Evolutionary conservation across 2,888 invertebrate species (phyloP), one percentile per base, ranked within the genome.

Genomic region (Galeopsomyia nigrocyanea): DNA sequence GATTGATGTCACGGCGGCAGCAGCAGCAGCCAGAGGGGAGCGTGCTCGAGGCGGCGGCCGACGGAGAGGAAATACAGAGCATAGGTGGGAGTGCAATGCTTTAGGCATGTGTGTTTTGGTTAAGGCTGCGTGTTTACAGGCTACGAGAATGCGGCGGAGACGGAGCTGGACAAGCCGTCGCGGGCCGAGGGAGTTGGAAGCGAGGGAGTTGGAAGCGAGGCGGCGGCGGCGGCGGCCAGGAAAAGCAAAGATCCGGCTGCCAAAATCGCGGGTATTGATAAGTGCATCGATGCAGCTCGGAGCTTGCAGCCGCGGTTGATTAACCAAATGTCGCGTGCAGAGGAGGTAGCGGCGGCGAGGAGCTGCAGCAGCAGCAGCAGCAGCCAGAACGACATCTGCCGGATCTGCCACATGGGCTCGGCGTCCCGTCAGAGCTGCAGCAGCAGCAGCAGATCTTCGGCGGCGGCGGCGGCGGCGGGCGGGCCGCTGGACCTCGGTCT

Each of bases 371-470:
- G 65, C 19, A 69, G 57, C 46, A 58, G 49, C 17, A 60, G 71
- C 51, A 74, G 68, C 71, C 73, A 66, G 31, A 58, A 79, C 17
- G 86, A 86, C 73, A 86, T 86, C 69, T 86, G 86, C 75, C 79
- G 86, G 71, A 86, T 86, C 67, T 86, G 86, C 77, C 86, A 86
- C 75, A 85, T 86, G 86, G 86, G 83, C 39, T 56, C 73, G 64
- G 5, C 55, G 0, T 76, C 73, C 58, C 16, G 22, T 47, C 68
- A 58, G 17, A 71, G 22, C 49, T 58, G 31, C 47, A n/a, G n/a
- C n/a, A 39, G 5, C 22, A 57, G 39, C 16, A 79, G 81, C 14
- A 80, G 76, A 16, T 68, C 80, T 3, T 81, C 82, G 39, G 79
- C 80, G 61, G n/a, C n/a, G n/a, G n/a, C n/a, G n/a, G n/a, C n/a